phyloP scores from a whole-genome alignment of 2,113 vertebrate genomes.

The Lasiurus borealis region DNA sequence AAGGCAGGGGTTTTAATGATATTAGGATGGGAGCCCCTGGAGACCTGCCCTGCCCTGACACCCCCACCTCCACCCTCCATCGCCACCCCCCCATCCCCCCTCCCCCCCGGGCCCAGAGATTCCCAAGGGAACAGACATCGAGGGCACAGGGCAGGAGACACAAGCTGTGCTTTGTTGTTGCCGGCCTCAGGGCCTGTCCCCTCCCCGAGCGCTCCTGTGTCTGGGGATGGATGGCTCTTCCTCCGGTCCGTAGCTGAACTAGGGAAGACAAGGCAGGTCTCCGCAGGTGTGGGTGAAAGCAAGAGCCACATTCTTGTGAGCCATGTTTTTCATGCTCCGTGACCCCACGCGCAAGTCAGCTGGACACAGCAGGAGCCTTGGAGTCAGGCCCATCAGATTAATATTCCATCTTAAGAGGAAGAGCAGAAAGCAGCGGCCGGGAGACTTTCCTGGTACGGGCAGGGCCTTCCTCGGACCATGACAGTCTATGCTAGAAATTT shows the following conservation, averaged over 20 bases:
- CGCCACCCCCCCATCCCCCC: neutral
- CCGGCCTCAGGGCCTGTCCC: neutral
- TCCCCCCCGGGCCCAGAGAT: neutral
- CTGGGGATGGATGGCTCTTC: neutral
- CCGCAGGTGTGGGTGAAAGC: constrained; percentile 29
- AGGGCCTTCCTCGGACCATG: neutral
- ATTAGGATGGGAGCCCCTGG: neutral
- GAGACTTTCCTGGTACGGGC: neutral
- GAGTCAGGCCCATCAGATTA: constrained; percentile 71
- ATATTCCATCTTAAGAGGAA: neutral
- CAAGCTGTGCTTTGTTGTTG: neutral
- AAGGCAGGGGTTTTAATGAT: constrained; percentile 32
- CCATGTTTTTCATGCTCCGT: constrained; percentile 11
- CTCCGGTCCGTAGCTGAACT: neutral
- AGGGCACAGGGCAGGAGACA: neutral
- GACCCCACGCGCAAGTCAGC: constrained; percentile 55
- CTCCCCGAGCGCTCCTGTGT: neutral
- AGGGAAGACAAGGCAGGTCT: neutral
- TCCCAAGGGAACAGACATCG: constrained; percentile 43
- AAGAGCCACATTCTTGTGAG: constrained; percentile 41
- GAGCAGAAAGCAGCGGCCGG: neutral
- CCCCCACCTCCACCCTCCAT: neutral
- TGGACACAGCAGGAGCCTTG: constrained; percentile 32
- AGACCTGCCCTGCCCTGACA: neutral
- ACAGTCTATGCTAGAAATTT: neutral